Conservation (phyloP, 2,888 invertebrate genomes). For the Rosalia funebris region DNA sequence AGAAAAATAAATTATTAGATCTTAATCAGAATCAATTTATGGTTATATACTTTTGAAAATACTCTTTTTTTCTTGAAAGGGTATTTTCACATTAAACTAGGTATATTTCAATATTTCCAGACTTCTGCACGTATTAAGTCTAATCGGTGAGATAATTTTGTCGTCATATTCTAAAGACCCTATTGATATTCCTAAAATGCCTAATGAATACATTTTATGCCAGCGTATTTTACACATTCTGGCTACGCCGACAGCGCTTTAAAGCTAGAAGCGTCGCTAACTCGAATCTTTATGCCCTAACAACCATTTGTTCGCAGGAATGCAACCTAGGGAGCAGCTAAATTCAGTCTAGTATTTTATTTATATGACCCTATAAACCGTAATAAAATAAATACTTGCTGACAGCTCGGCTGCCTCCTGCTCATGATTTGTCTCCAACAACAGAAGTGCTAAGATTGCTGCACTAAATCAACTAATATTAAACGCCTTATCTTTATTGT, state of each 20-base stretch:
- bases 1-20: no score
- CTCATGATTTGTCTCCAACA: slow-evolving; percentile 11
- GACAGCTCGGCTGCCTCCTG: neutral
- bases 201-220: neutral
- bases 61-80: no score
- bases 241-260: neutral
- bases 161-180: no score
- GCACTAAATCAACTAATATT: slow-evolving; percentile 18
- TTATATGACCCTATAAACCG: slow-evolving; percentile 17
- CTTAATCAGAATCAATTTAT: no score
- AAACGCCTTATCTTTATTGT: slow-evolving; percentile 21
- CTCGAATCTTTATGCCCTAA: neutral
- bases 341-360: slow-evolving; percentile 19
- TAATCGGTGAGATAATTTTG: no score
- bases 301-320: slow-evolving; percentile 14
- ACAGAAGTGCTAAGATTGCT: slow-evolving; percentile 17
- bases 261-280: neutral
- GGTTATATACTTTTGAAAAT: no score
- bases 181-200: no score
- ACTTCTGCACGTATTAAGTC: no score
- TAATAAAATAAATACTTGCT: slow-evolving; percentile 17
- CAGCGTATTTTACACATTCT: neutral
- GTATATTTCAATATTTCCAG: no score
- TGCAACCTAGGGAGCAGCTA: slow-evolving; percentile 12
- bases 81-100: no score